Evolutionary conservation across 2,113 vertebrate species (phyloP).

Genomic region (Spea multiplicata): DNA sequence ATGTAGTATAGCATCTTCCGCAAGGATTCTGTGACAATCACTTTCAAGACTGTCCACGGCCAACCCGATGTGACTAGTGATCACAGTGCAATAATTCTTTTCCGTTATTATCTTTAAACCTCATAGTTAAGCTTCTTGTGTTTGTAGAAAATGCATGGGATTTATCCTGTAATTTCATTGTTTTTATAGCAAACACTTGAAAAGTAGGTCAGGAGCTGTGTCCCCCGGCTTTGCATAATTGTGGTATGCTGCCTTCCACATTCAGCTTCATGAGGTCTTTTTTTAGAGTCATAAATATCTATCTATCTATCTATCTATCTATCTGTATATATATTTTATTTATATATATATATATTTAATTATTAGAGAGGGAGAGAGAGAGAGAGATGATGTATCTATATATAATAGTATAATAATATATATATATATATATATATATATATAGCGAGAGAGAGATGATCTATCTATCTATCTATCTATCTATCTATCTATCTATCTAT

Average conservation of each 20-base stretch:
- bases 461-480: too few relatives aligned
- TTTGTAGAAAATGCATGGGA: not conserved
- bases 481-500: too few relatives aligned
- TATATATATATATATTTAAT: too few relatives aligned
- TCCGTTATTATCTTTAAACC: not conserved
- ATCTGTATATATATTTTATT: too few relatives aligned
- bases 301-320: too few relatives aligned
- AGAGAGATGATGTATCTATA: too few relatives aligned
- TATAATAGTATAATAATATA: too few relatives aligned
- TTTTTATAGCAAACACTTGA: not conserved
- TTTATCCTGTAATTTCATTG: slow-evolving; percentile 2
- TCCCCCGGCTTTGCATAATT: not conserved
- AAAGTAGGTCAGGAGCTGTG: not conserved
- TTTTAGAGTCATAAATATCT: too few relatives aligned
- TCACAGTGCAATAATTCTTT: not conserved
- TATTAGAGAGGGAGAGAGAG: too few relatives aligned
- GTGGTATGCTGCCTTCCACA: not conserved
- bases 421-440: too few relatives aligned
- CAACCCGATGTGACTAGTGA: not conserved
- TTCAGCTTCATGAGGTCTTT: too few relatives aligned
- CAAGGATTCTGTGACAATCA: not conserved
- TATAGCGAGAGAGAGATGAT: too few relatives aligned
- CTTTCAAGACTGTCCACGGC: not conserved
- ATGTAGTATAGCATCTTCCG: not conserved
- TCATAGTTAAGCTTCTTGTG: not conserved